Evolutionary conservation across 2,888 invertebrate species (phyloP).

Genomic region (Cosmia trapezina): DNA sequence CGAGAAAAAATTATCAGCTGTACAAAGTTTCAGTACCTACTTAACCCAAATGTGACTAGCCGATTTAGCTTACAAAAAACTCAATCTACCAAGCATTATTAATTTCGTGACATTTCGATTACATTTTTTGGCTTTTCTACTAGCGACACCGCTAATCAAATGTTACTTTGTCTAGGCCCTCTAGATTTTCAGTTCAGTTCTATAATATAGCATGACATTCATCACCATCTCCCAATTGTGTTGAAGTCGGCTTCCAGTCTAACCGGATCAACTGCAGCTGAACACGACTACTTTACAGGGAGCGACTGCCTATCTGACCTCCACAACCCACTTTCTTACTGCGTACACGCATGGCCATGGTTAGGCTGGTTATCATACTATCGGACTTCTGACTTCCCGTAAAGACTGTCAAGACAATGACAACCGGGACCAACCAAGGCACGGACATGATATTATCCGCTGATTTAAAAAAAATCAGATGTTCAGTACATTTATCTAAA

Average conservation of each 20-base stretch:
- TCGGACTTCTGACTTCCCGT: not conserved
- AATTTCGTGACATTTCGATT: too few species aligned
- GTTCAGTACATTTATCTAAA: too few species aligned
- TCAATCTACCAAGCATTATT: not conserved
- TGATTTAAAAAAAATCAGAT: too few species aligned
- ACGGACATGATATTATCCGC: not conserved
- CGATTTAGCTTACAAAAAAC: not conserved
- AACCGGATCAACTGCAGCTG: not conserved
- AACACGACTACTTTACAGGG: not conserved
- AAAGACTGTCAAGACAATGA: not conserved
- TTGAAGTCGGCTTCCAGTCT: not conserved
- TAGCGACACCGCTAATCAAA: too few species aligned
- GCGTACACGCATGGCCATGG: not conserved
- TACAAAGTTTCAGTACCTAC: too few species aligned
- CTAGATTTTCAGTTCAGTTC: not conserved
- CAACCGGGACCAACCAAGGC: not conserved
- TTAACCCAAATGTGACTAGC: too few species aligned
- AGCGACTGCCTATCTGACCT: too few species aligned
- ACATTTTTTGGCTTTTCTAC: too few species aligned
- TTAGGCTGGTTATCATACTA: not conserved
- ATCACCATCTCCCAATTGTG: not conserved
- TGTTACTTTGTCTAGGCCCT: too few species aligned
- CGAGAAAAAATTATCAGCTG: too few species aligned
- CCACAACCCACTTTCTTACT: not conserved
- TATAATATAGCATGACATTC: not conserved